Base-by-base conservation (phyloP, 2,888 invertebrate genomes). In the Parthenolecanium corni region DNA sequence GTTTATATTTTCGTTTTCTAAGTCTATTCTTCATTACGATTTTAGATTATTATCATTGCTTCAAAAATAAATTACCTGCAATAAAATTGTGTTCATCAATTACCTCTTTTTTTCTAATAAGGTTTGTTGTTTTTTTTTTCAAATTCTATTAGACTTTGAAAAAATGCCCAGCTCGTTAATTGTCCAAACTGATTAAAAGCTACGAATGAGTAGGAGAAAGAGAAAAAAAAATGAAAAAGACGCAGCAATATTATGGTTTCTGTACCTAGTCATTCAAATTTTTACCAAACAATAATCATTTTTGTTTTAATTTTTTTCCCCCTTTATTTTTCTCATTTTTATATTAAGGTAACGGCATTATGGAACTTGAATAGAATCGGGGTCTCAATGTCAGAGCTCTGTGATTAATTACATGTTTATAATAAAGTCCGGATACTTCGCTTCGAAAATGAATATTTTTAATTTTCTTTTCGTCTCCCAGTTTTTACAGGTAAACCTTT, bases 371-470 rank as follows among this genome's bases (percentile, higher is more conserved):
- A 54, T 42, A 24, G 21, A 54, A 54, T 42, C 24, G 20, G 38
- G 54, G 16, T 36, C 42, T 54, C 21, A 40, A 40, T 54, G 38
- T 38, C 24, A 42, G 42, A 36, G 24, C 23, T 40, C 42, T 20
- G 54, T 54, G 54, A 54, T 54, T 54, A 54, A 54, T 54, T 54
- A 54, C 54, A 40, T 54, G 54, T 42, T 54, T 23, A 54, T 40
- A 54, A 54, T 54, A 16, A 54, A 54, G 54, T 52, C 54, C 23
- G 42, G 54, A 54, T 54, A 40, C 42, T 21, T 36, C 23, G 40
- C 42, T 54, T 54, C 23, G 42, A 24, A 54, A 54, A 31, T 24
- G 24, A 42, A 23, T 42, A 23, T 40, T 54, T 24, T 54, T 54
- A 38, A 21, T 4, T 42, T 36, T 54, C 42, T 54, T 54, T 42